phyloP scores from a whole-genome alignment of 2,888 invertebrate genomes.

The Drosophila villosipedis region DNA sequence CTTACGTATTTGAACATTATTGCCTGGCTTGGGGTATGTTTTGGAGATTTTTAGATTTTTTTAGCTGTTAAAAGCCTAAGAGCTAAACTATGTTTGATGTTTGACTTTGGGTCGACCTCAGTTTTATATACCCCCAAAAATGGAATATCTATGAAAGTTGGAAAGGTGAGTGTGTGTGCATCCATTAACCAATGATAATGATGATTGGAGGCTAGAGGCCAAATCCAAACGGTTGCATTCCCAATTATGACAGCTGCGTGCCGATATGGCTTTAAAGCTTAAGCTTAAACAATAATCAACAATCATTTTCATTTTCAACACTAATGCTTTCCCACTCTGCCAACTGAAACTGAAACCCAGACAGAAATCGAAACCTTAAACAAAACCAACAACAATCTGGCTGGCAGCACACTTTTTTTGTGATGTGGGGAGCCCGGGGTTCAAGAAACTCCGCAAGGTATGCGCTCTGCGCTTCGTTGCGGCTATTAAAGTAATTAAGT shows the following conservation, averaged over 20 bases:
- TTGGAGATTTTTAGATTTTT: conserved; percentile 31
- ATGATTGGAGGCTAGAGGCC: conserved; percentile 40
- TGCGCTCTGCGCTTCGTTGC: conserved; percentile 29
- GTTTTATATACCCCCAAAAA: conserved; percentile 63
- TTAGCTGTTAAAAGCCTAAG: conserved; percentile 69
- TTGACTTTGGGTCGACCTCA: conserved; percentile 30
- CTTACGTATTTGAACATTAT: conserved; percentile 82
- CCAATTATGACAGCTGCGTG: conserved; percentile 68
- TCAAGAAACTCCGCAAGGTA: conserved; percentile 58
- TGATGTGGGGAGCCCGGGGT: conserved; percentile 48
- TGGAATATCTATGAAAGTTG: conserved; percentile 57
- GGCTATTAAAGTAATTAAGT: conserved; percentile 72
- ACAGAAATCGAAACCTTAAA: conserved; percentile 20
- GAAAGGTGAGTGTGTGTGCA: conserved; percentile 42
- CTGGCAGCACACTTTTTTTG: conserved; percentile 16
- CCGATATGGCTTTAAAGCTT: conserved; percentile 13
- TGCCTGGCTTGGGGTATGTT: conserved; percentile 53
- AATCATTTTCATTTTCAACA: conserved; percentile 48
- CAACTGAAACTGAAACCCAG: conserved; percentile 45
- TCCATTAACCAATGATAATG: conserved; percentile 64
- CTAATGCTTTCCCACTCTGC: conserved; percentile 36
- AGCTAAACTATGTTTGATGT: conserved; percentile 76
- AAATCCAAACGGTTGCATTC: conserved; percentile 64
- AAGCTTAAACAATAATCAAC: conserved; percentile 45
- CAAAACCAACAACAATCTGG: conserved; percentile 34